A percentile compares a stretch with the other conserved stretches of the same genome.
These are phyloP conservation scores for Pterostichus madidus DNA, from an alignment of 2,888 invertebrate species.

Conservation along the genomic window DNA sequence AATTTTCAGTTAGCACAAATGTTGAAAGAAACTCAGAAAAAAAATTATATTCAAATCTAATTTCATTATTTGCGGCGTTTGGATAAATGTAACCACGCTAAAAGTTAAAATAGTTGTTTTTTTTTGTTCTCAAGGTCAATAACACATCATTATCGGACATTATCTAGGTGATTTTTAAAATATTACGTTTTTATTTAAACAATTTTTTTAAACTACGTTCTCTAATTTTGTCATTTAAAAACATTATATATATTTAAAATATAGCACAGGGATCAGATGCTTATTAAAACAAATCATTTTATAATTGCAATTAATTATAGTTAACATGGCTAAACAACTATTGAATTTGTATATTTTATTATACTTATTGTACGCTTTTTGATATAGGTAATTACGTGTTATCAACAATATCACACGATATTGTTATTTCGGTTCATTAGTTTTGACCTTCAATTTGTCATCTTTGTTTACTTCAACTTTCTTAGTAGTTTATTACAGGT, in stretches of 20 bases:
- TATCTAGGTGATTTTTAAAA: conserved; percentile 17
- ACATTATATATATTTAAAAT: background rate
- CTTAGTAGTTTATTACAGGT: background rate
- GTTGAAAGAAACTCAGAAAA: too few relatives aligned
- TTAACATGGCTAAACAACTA: too few relatives aligned
- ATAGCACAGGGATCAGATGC: background rate
- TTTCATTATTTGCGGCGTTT: too few relatives aligned
- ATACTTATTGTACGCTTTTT: too few relatives aligned
- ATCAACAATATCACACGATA: background rate
- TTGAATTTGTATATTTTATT: background rate
- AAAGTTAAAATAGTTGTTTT: background rate
- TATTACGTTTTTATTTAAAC: conserved; percentile 12
- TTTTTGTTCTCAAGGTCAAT: conserved; percentile 17
- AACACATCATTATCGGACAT: conserved; percentile 23
- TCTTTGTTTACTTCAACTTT: background rate
- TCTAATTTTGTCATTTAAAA: background rate
- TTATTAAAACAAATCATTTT: too few relatives aligned
- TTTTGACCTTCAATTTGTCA: conserved; percentile 1
- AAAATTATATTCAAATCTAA: too few relatives aligned
- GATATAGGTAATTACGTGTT: background rate
- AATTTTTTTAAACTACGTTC: background rate
- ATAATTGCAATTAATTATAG: too few relatives aligned
- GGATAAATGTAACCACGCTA: too few relatives aligned
- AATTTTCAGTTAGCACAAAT: too few relatives aligned
- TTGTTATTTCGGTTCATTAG: background rate